Evolutionary conservation across 2,113 vertebrate species (phyloP), one percentile per base, ranked within the genome.

Genomic region (Zootoca vivipara): DNA sequence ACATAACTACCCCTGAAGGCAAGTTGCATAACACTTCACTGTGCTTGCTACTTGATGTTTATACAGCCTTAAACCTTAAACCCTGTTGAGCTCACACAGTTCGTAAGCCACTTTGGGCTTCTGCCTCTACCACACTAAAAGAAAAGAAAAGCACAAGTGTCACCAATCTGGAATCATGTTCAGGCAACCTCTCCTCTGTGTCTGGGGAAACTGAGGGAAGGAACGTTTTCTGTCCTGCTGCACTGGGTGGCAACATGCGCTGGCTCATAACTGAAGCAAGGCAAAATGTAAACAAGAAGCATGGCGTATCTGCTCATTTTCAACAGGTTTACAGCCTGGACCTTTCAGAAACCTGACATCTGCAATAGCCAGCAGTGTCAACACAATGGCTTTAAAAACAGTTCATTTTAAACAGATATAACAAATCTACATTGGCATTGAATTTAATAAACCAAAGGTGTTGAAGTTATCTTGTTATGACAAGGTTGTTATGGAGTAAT

Each of bases 81-180:
- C 92, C 95, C 87, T 69, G 86, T 91, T 58, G 92, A 87, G 91
- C 92, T 92, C 90, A 93, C 87, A 92, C 91, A 85, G 92, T 94
- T 86, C 89, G 87, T 88, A 83, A 93, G 91, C 69, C 69, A 30
- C 69, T 30, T 70, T 70, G 12, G 69, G 8, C 10, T n/a, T 70
- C 69, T n/a, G 7, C 69, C 69, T 13, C 5, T 30, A 12, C 26
- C 6, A 81, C 93, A 94, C 93, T 91, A 95, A 95, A 92, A 12
- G 89, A 89, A 83, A 38, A 93, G 92, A 64, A 93, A 93, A 33
- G 88, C 92, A 92, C 88, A 95, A 94, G 77, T 24, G 40, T 10
- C 85, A 81, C 85, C 91, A 89, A 92, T 93, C 64, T 35, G 87
- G 72, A 38, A 84, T 52, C 87, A 56, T 87, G 73, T 94, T 91